Evolutionary conservation across 2,797 vertebrate species (phyloP), one percentile per base, ranked within the genome.

Genomic region (Leptatherina wallacei): DNA sequence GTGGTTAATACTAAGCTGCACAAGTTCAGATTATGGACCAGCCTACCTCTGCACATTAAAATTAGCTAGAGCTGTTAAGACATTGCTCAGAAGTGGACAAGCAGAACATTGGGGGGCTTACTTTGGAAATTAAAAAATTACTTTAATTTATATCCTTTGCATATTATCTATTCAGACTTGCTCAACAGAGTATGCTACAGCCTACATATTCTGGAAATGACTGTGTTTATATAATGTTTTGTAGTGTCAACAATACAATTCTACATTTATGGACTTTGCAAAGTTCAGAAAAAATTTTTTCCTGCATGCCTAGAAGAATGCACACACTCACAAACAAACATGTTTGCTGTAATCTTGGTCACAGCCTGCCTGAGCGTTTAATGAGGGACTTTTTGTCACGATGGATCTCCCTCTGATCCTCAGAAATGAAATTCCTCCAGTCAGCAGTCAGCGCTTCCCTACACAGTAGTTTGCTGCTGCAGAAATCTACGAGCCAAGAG

Each of bases 1-100:
- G 73, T 80, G 79, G 85, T 82, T 93, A 89, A 94, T 91, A 86
- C 78, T 74, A 64, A 87, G 78, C 88, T 92, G 92, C 93, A 92
- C 76, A 86, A 89, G 89, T 89, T 89, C 85, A 91, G 78, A 88
- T 81, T 83, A 80, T 72, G 73, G 82, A 83, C 86, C 85, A 73
- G 82, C 86, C 91, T 90, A 87, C 81, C 68, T 83, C 85, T 76
- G 65, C 51, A 69, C 75, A 88, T 92, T 91, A 88, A 86, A 82
- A 84, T 73, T 63, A 71, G 70, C 55, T 42, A 35, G 22, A 85
- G 78, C 82, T 84, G 85, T 89, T 91, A 90, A 84, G 83, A 82
- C 81, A 84, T 86, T 79, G 84, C 90, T 89, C 90, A 85, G 78
- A 89, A 88, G 30, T 72, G 68, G 84, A 79, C 73, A 85, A 83